Evolutionary conservation across 2,888 invertebrate genomes (phyloP).

Genomic region (Aphrophora alni): DNA sequence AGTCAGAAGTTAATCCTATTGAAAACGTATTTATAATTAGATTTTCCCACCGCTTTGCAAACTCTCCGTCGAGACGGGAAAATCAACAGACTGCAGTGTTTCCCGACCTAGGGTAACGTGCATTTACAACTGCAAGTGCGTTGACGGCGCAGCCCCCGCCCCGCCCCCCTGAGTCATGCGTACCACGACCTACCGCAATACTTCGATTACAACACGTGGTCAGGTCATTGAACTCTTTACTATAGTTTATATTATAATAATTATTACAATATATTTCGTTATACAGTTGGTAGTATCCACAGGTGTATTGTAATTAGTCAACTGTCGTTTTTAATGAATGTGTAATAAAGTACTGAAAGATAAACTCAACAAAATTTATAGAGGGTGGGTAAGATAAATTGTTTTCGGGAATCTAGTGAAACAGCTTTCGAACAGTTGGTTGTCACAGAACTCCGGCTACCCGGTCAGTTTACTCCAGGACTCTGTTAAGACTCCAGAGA

Average conservation of each 20-base stretch:
- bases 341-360: too few relatives aligned
- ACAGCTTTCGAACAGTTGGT: too few relatives aligned
- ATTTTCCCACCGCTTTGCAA: background rate
- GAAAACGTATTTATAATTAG: background rate
- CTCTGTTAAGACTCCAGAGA: too few relatives aligned
- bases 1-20: background rate
- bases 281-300: too few relatives aligned
- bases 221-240: background rate
- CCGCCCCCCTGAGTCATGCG: background rate
- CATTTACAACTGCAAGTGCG: background rate
- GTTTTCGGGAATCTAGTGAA: too few relatives aligned
- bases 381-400: too few relatives aligned
- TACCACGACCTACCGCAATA: background rate
- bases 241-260: background rate
- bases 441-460: too few relatives aligned
- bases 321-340: too few relatives aligned
- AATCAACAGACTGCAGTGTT: background rate
- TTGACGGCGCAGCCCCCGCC: background rate
- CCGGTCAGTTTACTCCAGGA: too few relatives aligned
- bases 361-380: too few relatives aligned
- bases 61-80: background rate
- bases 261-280: background rate
- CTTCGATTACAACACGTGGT: background rate
- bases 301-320: too few relatives aligned
- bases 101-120: background rate